Conservation (phyloP, 2,888 invertebrate genomes). For the Andricus quercusramuli region DNA sequence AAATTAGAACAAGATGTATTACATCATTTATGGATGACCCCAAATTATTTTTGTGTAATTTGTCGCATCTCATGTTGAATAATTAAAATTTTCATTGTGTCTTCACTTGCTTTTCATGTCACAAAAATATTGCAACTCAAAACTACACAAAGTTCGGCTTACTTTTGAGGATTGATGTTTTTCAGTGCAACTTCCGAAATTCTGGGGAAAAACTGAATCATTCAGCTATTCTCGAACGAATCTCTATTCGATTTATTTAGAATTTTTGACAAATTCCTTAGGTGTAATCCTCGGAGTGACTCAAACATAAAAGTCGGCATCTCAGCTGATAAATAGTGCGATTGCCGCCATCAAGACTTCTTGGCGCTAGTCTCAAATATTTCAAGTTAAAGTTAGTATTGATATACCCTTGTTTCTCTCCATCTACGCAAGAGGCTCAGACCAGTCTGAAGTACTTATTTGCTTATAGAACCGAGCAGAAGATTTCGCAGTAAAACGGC, state of each 20-base stretch:
- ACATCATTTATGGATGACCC: too few species aligned
- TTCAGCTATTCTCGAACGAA: too few species aligned
- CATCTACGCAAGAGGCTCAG: constrained; percentile 14
- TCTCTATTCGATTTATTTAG: not conserved
- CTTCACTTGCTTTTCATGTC: too few species aligned
- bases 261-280: not conserved
- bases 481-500: constrained; percentile 38
- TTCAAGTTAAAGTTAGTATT: constrained; percentile 27
- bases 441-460: constrained; percentile 36
- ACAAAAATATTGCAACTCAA: too few species aligned
- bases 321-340: constrained; percentile 6
- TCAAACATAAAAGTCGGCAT: not conserved
- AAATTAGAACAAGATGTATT: too few species aligned
- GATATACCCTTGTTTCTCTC: constrained; percentile 24
- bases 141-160: too few species aligned
- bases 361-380: constrained; percentile 10
- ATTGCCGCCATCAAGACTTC: constrained; percentile 12
- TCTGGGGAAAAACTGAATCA: too few species aligned
- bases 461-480: constrained; percentile 12
- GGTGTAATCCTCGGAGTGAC: not conserved
- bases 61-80: too few species aligned
- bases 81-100: too few species aligned
- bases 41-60: too few species aligned
- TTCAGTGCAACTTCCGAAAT: too few species aligned
- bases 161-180: too few species aligned